phyloP scores from a whole-genome alignment of 1,140 invertebrate genomes.

The Zaprionus gabonicus region DNA sequence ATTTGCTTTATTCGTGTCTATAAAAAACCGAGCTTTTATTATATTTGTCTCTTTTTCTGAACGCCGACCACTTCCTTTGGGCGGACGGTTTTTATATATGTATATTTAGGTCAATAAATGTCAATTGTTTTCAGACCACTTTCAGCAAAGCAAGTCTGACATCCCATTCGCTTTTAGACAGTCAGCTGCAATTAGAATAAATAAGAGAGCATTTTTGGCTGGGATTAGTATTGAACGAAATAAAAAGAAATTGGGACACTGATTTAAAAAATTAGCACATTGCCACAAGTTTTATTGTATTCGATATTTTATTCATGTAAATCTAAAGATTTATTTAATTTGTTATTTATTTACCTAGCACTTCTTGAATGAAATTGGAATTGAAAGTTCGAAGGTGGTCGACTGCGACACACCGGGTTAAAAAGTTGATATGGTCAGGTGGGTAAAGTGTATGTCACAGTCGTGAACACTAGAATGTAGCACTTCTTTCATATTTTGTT shows the following conservation, averaged over 20 bases:
- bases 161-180: background rate
- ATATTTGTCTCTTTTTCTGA: slow-evolving; percentile 38
- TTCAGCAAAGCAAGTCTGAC: slow-evolving; percentile 18
- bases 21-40: slow-evolving; percentile 23
- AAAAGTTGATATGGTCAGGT: too few species aligned
- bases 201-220: slow-evolving; percentile 12
- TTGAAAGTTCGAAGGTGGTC: too few species aligned
- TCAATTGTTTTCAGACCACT: slow-evolving; percentile 68
- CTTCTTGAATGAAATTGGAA: too few species aligned
- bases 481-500: background rate
- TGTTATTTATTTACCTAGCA: too few species aligned
- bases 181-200: slow-evolving; percentile 59
- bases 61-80: slow-evolving; percentile 42
- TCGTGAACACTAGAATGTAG: background rate
- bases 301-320: too few species aligned
- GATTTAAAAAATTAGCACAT: too few species aligned
- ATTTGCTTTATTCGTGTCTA: slow-evolving; percentile 1
- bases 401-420: too few species aligned
- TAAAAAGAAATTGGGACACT: background rate
- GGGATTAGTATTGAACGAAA: background rate
- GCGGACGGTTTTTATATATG: slow-evolving; percentile 66
- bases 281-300: too few species aligned
- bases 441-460: background rate
- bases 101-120: slow-evolving; percentile 80
- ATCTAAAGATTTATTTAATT: too few species aligned